Conservation (phyloP, 2,888 invertebrate species). For the Marronus borbonicus region DNA sequence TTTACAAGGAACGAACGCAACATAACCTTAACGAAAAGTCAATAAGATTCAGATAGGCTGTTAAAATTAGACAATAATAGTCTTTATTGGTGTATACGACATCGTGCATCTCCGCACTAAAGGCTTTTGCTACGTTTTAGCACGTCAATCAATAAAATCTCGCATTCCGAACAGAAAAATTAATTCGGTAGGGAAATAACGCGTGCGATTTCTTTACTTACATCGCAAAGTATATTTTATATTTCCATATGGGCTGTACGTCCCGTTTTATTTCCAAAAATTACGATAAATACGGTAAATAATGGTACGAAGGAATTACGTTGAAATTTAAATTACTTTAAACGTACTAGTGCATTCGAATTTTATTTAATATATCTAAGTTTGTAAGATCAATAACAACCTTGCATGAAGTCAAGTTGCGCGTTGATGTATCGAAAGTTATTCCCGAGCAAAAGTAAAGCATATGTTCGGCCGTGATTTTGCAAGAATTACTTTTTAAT, state of each 20-base stretch:
- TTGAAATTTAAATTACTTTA: slow-evolving; percentile 5
- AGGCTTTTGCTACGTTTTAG: slow-evolving; percentile 55
- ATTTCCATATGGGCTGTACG: no score
- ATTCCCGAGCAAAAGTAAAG: neutral
- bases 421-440: slow-evolving; percentile 52
- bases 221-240: no score
- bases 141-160: slow-evolving; percentile 59
- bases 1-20: slow-evolving; percentile 10
- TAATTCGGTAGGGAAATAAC: slow-evolving; percentile 2
- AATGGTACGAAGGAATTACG: neutral
- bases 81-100: slow-evolving; percentile 58
- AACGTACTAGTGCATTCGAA: slow-evolving; percentile 42
- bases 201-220: slow-evolving; percentile 5
- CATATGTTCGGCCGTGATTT: slow-evolving; percentile 17
- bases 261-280: neutral
- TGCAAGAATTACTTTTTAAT: neutral
- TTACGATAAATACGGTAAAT: neutral
- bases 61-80: slow-evolving; percentile 51
- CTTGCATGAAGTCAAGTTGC: slow-evolving; percentile 58
- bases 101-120: slow-evolving; percentile 61
- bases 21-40: slow-evolving; percentile 54
- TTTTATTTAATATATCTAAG: slow-evolving; percentile 55
- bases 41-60: slow-evolving; percentile 52
- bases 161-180: slow-evolving; percentile 37
- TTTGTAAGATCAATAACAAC: slow-evolving; percentile 60